Evolutionary conservation across 2,113 vertebrate species (phyloP).

Genomic region (Varanus komodoensis): DNA sequence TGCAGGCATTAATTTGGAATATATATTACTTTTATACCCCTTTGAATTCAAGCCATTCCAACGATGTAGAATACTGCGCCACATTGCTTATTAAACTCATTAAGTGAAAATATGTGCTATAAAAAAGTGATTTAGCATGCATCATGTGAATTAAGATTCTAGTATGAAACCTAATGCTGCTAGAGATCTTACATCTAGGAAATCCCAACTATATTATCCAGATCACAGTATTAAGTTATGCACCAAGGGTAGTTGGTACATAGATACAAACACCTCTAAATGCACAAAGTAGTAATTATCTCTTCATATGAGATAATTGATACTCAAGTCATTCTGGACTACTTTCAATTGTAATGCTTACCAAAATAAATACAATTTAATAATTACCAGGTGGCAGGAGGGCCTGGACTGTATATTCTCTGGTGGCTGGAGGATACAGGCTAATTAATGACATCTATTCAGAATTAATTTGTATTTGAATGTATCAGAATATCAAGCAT

Average conservation of each 20-base stretch:
- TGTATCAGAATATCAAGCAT: background rate
- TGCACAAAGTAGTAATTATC: slow-evolving; percentile 48
- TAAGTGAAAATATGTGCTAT: slow-evolving; percentile 31
- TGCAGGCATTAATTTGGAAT: background rate
- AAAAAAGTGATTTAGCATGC: slow-evolving; percentile 37
- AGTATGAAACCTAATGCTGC: slow-evolving; percentile 24
- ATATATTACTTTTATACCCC: background rate
- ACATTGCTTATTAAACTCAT: slow-evolving; percentile 15
- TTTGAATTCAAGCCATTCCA: background rate
- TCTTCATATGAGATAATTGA: slow-evolving; percentile 33
- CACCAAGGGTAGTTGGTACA: slow-evolving; percentile 53
- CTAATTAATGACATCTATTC: background rate
- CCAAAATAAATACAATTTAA: slow-evolving; percentile 50
- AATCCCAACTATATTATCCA: slow-evolving; percentile 51
- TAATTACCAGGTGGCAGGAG: background rate
- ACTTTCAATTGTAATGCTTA: slow-evolving; percentile 47
- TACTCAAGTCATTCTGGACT: slow-evolving; percentile 33
- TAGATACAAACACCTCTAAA: slow-evolving; percentile 38
- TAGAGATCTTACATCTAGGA: slow-evolving; percentile 37
- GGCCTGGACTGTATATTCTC: slow-evolving; percentile 44
- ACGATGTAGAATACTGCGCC: slow-evolving; percentile 17
- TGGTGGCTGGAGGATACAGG: slow-evolving; percentile 11
- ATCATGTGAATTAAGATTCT: slow-evolving; percentile 28
- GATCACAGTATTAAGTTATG: slow-evolving; percentile 51
- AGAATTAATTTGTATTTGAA: slow-evolving; percentile 39